Evolutionary conservation across 2,888 invertebrate species (phyloP).

Genomic region (Carpatolechia fugitivella): DNA sequence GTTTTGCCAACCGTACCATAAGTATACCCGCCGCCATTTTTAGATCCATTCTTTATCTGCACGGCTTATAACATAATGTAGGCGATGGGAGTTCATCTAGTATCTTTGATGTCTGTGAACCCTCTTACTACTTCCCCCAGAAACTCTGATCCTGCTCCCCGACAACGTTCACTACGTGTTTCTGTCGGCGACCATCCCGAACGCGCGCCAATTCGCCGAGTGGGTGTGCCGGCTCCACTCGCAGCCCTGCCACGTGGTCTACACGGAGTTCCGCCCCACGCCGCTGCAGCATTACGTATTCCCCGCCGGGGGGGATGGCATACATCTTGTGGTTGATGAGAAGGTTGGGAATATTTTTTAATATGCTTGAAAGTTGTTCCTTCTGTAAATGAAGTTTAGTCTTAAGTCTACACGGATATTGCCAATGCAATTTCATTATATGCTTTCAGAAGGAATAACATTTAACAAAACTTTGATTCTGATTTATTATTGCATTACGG

Average conservation of each 20-base stretch:
- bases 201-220: slow-evolving; percentile 96
- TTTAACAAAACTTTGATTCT: neutral
- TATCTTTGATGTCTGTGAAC: too few relatives aligned
- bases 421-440: too few relatives aligned
- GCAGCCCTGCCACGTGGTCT: slow-evolving; percentile 99
- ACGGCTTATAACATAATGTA: too few relatives aligned
- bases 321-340: slow-evolving; percentile 97
- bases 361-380: too few relatives aligned
- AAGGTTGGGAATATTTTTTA: slow-evolving; percentile 77
- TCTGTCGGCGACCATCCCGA: slow-evolving; percentile 99
- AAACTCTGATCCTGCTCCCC: slow-evolving; percentile 97
- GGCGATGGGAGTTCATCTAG: too few relatives aligned
- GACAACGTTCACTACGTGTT: slow-evolving; percentile 99
- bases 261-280: slow-evolving; percentile 98
- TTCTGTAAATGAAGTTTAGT: too few relatives aligned
- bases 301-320: slow-evolving; percentile 96
- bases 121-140: too few relatives aligned
- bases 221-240: slow-evolving; percentile 97
- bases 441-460: neutral
- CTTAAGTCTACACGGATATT: too few relatives aligned
- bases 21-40: too few relatives aligned
- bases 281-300: slow-evolving; percentile 99
- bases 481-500: neutral
- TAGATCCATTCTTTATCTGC: too few relatives aligned
- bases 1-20: too few relatives aligned